phyloP scores from a whole-genome alignment of 2,113 vertebrate genomes.

The Nettapus auritus region DNA sequence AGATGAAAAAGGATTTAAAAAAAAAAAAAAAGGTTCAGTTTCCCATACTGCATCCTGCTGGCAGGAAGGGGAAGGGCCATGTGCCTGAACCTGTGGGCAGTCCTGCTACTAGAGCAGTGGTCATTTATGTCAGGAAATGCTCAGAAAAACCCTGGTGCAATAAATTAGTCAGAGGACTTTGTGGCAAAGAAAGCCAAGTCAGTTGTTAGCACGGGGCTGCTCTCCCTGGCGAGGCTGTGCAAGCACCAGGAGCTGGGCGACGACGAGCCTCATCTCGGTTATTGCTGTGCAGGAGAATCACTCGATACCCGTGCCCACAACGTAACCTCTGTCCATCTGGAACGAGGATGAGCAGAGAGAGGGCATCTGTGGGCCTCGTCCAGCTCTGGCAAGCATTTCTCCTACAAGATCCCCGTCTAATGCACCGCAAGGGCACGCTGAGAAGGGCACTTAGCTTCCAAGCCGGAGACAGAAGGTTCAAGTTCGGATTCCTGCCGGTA shows the following conservation, averaged over 20 bases:
- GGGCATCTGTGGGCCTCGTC: not conserved
- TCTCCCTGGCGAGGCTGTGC: not conserved
- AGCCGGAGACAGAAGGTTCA: not conserved
- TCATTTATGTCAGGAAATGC: not conserved
- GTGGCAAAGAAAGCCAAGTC: conserved; percentile 38
- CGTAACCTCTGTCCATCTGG: not conserved
- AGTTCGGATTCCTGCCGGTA: accelerated
- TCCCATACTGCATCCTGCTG: not conserved
- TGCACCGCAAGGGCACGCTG: accelerated
- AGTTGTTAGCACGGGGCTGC: not conserved
- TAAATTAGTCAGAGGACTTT: conserved; percentile 14
- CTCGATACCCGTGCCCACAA: not conserved
- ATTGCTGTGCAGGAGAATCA: not conserved
- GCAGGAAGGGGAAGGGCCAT: not conserved
- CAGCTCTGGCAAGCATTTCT: not conserved
- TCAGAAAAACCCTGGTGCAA: not conserved
- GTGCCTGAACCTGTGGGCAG: not conserved
- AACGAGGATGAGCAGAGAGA: not conserved
- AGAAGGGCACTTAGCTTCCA: not conserved
- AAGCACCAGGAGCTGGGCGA: not conserved
- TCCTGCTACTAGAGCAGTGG: not conserved
- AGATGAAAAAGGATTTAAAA: not conserved
- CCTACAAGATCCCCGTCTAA: not conserved
- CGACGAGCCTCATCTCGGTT: not conserved
- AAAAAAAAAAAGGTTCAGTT: not conserved